Base-by-base conservation (phyloP, 2,113 vertebrate genomes). In the Corythoichthys haematopterus region DNA sequence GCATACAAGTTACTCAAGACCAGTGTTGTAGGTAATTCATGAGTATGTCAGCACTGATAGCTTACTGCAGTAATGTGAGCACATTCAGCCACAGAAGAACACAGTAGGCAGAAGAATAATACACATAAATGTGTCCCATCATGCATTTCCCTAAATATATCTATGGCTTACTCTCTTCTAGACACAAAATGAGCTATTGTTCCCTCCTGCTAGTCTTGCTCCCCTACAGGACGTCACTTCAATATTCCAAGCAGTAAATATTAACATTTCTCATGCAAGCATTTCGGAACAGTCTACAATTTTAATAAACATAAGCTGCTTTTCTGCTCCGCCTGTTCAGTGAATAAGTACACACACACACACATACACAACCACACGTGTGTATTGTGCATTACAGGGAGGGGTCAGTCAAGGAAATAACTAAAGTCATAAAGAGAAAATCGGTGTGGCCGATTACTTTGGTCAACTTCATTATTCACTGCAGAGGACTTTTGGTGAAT, bases 261-360 rank as follows among this genome's bases (percentile, higher is more conserved):
- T 84, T 69, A 60, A 80, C 57, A 67, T 84, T 83, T 84, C 82
- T 83, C 66, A 84, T 87, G 76, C 75, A 71, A 81, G 82, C 81
- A 82, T 90, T 89, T 88, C 71, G 80, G 72, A 87, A 81, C 45
- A 37, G 68, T 63, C 77, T 68, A 62, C 84, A 79, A 80, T 88
- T 86, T 86, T 89, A 88, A 90, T 91, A 87, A 88, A 79, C 80
- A 66, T 90, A 90, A 90, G 88, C 88, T 87, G 89, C 89, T 91
- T 91, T 91, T 85, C 85, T 89, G 72, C 79, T 81, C 80, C 65
- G 85, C 76, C 84, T 85, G 85, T 76, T 80, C 78, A 56, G 81
- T 72, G 80, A 85, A 81, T 84, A 87, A 28, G 20, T 28, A 28
- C 20, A 83, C 71, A 80, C 77, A 64, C 64, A 69, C 65, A 71